Base-by-base conservation (phyloP, 2,888 invertebrate species). In the Chymomyza procnemis region DNA sequence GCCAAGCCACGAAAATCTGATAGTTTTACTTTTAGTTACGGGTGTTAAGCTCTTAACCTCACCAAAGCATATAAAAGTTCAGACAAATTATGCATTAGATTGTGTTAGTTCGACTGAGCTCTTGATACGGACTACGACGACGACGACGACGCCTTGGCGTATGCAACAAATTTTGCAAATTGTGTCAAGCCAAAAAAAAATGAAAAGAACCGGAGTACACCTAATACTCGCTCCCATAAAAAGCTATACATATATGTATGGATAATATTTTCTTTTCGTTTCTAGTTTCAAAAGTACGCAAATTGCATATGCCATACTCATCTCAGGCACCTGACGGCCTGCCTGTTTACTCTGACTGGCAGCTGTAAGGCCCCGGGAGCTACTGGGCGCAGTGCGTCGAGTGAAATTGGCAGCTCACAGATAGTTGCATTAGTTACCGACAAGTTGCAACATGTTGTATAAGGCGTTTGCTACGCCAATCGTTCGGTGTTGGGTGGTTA, bases 71-170 rank as follows among this genome's bases (percentile, higher is more conserved):
- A 64, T 64, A 64, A 69, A 83, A 83, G 83, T 83, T 87, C 71
- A 66, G 84, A 83, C 87, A 83, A 87, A 87, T 84, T 84, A 83
- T 87, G 86, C 83, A 87, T 87, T 84, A 83, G 79, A 54, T 61
- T 80, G 81, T 81, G 81, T 81, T 69, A 74, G 86, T 86, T 84
- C 65, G 69, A 66, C 61, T 71, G 79, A 60, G 52, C 56, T 48
- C 67, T 56, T 16, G 16, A 8, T 50, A 8, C 58, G 64, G 66
- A 74, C 64, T 71, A 18, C n/a, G n/a, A n/a, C n/a, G n/a, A n/a
- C n/a, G n/a, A n/a, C n/a, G n/a, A n/a, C n/a, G n/a, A n/a, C 64
- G 19, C 64, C 66, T 19, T 55, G 52, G 57, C 52, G 26, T 47
- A 18, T 72, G 46, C 26, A 50, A 47, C 60, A 50, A 63, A 63